Conservation (phyloP, 37 sponge, comb jelly and placozoan genomes). For the Dysidea cf. avara region DNA sequence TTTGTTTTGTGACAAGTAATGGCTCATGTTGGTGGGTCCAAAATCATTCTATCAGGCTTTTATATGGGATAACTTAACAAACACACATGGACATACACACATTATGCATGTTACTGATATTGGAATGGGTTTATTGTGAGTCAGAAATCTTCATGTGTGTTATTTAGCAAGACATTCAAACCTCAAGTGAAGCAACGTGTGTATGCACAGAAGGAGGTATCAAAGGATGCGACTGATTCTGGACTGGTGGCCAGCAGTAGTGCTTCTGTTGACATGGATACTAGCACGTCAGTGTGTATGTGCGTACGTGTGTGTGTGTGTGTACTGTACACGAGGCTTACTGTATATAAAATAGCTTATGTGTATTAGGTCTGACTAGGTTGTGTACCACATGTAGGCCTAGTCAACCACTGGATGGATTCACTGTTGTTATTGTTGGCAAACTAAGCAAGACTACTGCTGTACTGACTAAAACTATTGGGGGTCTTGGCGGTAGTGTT, state of each 20-base stretch:
- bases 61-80: too few species aligned
- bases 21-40: background rate
- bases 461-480: constrained; percentile 35
- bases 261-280: background rate
- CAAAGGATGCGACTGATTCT: too few species aligned
- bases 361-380: background rate
- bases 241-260: too few species aligned
- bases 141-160: background rate
- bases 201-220: too few species aligned
- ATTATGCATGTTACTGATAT: background rate
- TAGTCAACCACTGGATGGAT: constrained; percentile 65
- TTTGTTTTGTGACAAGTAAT: background rate
- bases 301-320: background rate
- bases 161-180: background rate
- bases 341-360: background rate
- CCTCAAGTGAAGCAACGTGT: too few species aligned
- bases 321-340: background rate
- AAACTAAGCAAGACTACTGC: constrained; percentile 52
- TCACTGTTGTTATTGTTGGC: constrained; percentile 72
- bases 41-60: too few species aligned
- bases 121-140: constrained; percentile 47
- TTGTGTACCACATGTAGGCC: too few species aligned
- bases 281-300: background rate
- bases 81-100: too few species aligned
- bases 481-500: constrained; percentile 63